Evolutionary conservation across 2,113 vertebrate species (phyloP).

Genomic region (Hemibates koningsi): DNA sequence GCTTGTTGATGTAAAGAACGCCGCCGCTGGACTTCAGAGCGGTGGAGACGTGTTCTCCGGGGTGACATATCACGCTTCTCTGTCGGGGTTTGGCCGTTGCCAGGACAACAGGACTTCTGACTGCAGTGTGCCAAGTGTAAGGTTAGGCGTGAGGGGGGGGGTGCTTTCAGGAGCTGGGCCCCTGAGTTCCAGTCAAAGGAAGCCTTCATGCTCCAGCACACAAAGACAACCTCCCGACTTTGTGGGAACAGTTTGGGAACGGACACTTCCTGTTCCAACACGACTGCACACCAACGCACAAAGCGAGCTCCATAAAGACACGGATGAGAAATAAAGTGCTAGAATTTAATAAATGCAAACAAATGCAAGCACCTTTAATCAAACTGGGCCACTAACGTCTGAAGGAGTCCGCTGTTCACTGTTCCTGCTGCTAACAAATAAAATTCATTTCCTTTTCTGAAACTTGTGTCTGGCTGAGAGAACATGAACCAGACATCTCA

Average conservation of each 20-base stretch:
- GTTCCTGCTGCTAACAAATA: not conserved
- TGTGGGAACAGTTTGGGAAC: not conserved
- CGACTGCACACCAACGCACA: not conserved
- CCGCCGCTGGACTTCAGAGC: not conserved
- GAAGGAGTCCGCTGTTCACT: accelerated
- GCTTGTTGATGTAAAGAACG: not conserved
- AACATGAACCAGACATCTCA: accelerated
- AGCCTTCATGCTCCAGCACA: not conserved
- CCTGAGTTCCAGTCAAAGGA: not conserved
- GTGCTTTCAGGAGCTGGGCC: not conserved
- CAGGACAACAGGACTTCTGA: not conserved
- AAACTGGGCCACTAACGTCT: not conserved
- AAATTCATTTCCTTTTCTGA: not conserved
- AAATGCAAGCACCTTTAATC: not conserved
- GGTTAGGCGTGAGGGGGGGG: accelerated
- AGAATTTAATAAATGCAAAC: accelerated
- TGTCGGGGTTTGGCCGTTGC: not conserved
- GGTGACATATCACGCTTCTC: not conserved
- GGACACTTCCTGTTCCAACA: not conserved
- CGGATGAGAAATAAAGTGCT: accelerated
- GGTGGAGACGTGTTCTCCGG: not conserved
- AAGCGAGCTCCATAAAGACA: not conserved
- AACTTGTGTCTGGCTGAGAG: not conserved
- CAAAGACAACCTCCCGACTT: not conserved
- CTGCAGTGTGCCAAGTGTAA: not conserved